Evolutionary conservation across 64 coral and sea anemone species (phyloP).

Genomic region (Montipora cactus): DNA sequence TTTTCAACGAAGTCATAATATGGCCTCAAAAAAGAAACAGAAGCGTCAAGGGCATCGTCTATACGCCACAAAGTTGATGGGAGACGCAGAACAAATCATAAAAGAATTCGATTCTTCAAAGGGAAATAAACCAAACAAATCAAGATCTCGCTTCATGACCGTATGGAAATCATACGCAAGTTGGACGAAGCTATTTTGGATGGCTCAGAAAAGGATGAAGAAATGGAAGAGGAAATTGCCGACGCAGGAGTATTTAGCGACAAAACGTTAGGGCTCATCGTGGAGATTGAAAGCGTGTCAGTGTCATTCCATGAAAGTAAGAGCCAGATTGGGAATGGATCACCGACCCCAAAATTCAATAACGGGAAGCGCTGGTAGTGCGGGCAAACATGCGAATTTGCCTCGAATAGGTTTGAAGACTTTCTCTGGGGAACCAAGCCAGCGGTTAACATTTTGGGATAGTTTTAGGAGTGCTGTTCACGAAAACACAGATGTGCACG

Average conservation of each 20-base stretch:
- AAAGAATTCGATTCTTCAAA: too few species aligned
- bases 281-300: too few species aligned
- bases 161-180: background rate
- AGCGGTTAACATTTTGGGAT: conserved; percentile 53
- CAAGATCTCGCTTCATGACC: background rate
- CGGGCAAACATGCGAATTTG: too few species aligned
- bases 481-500: conserved; percentile 9
- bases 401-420: too few species aligned
- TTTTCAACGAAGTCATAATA: background rate
- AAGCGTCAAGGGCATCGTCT: conserved; percentile 9
- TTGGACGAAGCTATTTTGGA: background rate
- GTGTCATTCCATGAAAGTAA: too few species aligned
- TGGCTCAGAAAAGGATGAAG: background rate
- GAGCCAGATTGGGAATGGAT: too few species aligned
- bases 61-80: background rate
- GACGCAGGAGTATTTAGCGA: background rate
- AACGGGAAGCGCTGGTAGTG: too few species aligned
- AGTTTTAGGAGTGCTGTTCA: conserved; percentile 39
- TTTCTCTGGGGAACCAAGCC: conserved; percentile 22
- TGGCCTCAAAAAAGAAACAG: conserved; percentile 26
- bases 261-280: too few species aligned
- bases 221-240: background rate
- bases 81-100: background rate
- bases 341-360: too few species aligned
- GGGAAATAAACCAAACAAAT: too few species aligned